Evolutionary conservation across 2,888 invertebrate species (phyloP).

Genomic region (Leucophenga montana): DNA sequence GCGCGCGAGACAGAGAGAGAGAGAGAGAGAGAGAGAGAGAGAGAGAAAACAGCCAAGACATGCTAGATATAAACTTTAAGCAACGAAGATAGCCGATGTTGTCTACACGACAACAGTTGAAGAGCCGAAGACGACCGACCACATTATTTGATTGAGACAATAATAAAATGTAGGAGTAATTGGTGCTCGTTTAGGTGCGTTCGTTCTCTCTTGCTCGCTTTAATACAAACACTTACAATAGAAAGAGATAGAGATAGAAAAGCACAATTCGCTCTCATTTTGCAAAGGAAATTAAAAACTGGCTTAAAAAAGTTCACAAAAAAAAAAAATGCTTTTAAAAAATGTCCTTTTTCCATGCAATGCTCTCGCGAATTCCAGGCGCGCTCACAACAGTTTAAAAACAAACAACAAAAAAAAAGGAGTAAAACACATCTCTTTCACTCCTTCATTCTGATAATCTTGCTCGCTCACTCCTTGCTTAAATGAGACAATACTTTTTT

Average conservation of each 20-base stretch:
- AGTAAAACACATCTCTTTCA: no score
- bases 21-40: neutral
- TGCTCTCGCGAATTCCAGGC: no score
- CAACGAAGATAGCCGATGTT: neutral
- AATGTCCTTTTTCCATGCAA: no score
- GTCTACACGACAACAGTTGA: no score
- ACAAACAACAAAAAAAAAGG: neutral
- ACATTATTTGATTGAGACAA: no score
- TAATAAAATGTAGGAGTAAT: no score
- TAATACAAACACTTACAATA: neutral
- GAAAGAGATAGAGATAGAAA: constrained; percentile 1
- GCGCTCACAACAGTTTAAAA: no score
- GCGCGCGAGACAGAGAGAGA: neutral
- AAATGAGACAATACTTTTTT: neutral
- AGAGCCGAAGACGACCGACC: no score
- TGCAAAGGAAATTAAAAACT: neutral
- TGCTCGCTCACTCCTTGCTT: neutral
- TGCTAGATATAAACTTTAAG: neutral
- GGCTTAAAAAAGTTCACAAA: no score
- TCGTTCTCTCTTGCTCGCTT: constrained; percentile 1
- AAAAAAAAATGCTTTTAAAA: no score
- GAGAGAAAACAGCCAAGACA: neutral
- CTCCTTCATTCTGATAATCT: no score
- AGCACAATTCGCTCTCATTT: neutral
- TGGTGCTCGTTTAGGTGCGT: neutral